These are phyloP conservation scores for Thera britannica DNA, from an alignment of 2,888 invertebrate species.

Conservation along the genomic window DNA sequence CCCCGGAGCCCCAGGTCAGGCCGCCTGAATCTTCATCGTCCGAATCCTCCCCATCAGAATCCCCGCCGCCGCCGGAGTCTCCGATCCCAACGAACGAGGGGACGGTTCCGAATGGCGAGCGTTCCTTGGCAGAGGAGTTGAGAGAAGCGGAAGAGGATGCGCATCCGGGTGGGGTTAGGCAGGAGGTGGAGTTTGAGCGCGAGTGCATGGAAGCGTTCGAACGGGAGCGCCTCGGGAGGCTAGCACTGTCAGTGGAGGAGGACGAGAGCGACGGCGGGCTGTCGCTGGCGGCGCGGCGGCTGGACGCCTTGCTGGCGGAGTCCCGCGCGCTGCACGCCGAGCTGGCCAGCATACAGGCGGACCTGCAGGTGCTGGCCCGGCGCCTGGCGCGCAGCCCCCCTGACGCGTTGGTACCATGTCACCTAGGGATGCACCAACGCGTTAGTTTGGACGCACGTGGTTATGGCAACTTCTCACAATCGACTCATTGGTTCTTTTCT, in stretches of 20 bases:
- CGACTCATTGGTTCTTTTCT: neutral
- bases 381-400: conserved; percentile 71
- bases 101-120: conserved; percentile 47
- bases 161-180: conserved; percentile 50
- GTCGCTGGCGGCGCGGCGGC: conserved; percentile 67
- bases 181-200: conserved; percentile 55
- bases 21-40: conserved; percentile 29
- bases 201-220: conserved; percentile 58
- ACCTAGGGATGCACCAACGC: conserved; percentile 36
- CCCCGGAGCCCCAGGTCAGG: conserved; percentile 52
- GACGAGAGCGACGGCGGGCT: conserved; percentile 66
- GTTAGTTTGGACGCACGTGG: conserved; percentile 29
- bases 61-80: neutral
- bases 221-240: conserved; percentile 70
- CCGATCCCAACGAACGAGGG: conserved; percentile 29
- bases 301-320: conserved; percentile 77
- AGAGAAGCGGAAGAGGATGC: conserved; percentile 72
- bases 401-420: conserved; percentile 77
- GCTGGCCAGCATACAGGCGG: conserved; percentile 77
- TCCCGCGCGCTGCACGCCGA: conserved; percentile 75
- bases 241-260: conserved; percentile 77
- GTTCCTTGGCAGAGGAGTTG: conserved; percentile 75
- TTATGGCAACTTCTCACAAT: conserved; percentile 14
- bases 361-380: conserved; percentile 82
- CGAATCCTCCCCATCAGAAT: conserved; percentile 8